Evolutionary conservation across 2,888 invertebrate species (phyloP).

Genomic region (Salpingus planirostris): DNA sequence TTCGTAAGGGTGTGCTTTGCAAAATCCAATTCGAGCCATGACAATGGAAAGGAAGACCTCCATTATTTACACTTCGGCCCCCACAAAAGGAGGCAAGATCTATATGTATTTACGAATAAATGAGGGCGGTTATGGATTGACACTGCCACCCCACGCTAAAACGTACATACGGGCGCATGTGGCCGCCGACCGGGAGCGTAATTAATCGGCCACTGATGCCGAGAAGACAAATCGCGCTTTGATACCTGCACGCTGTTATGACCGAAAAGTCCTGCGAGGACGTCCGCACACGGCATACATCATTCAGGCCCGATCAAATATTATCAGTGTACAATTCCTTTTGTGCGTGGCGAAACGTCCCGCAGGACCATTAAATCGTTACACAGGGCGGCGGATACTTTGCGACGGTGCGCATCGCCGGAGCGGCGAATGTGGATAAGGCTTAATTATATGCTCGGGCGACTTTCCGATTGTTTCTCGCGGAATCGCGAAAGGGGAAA

Average conservation of each 20-base stretch:
- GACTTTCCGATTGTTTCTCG: constrained; percentile 13
- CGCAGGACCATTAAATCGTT: constrained; percentile 13
- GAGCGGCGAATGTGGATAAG: constrained; percentile 9
- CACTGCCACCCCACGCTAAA: too few relatives aligned
- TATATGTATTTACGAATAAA: constrained; percentile 15
- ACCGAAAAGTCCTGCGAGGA: too few relatives aligned
- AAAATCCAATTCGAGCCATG: constrained; percentile 36
- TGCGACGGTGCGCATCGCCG: too few relatives aligned
- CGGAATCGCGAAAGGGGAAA: constrained; percentile 8
- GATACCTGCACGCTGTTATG: too few relatives aligned
- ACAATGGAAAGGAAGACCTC: constrained; percentile 36
- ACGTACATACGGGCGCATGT: too few relatives aligned
- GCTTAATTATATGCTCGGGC: constrained; percentile 15
- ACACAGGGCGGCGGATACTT: constrained; percentile 3
- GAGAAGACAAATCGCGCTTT: too few relatives aligned
- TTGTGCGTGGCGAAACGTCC: constrained; percentile 10
- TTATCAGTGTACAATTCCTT: constrained; percentile 16
- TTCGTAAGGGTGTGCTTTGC: too few relatives aligned
- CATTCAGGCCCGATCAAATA: constrained; percentile 19
- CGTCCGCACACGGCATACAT: constrained; percentile 11
- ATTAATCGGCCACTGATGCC: too few relatives aligned
- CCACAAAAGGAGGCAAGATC: constrained; percentile 17
- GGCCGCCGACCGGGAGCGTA: too few relatives aligned
- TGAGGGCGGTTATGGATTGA: constrained; percentile 10
- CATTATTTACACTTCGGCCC: constrained; percentile 34